phyloP scores from a whole-genome alignment of 1,140 invertebrate species.

The Bombyx mandarina region DNA sequence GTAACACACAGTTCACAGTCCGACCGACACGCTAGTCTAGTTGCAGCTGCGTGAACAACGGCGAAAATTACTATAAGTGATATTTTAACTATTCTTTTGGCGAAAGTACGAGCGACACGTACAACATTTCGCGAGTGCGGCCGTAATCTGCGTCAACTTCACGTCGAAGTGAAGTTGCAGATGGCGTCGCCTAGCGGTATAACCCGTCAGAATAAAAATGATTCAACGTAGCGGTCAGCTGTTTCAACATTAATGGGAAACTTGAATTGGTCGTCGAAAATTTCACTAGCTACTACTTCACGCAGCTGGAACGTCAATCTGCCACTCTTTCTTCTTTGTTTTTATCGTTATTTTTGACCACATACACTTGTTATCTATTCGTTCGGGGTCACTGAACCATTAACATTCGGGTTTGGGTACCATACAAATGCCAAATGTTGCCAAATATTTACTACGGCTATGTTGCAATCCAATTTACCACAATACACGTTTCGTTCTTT shows the following conservation, averaged over 20 bases:
- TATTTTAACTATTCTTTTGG: conserved; percentile 34
- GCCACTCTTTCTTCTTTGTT: conserved; percentile 25
- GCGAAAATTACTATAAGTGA: conserved; percentile 22
- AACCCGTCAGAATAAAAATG: conserved; percentile 46
- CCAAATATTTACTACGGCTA: too few relatives aligned
- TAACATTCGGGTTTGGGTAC: conserved; percentile 33
- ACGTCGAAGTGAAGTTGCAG: conserved; percentile 28
- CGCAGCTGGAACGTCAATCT: conserved; percentile 50
- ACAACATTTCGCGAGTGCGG: conserved; percentile 51
- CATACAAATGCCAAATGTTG: conserved; percentile 21
- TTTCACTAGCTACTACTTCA: conserved; percentile 43
- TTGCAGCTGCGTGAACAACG: conserved; percentile 4
- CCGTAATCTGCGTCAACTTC: conserved; percentile 41
- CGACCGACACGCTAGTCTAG: not conserved
- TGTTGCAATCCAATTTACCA: too few relatives aligned
- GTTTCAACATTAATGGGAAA: conserved; percentile 13
- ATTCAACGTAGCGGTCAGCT: conserved; percentile 12
- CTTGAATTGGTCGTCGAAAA: conserved; percentile 20
- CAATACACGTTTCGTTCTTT: too few relatives aligned
- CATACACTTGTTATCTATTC: conserved; percentile 45
- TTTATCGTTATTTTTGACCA: conserved; percentile 21
- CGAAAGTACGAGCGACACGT: conserved; percentile 60
- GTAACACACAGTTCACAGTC: conserved; percentile 15
- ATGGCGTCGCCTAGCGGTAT: conserved; percentile 36
- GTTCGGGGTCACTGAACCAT: conserved; percentile 23